Evolutionary conservation across 2,888 invertebrate species (phyloP).

Genomic region (Coleophora deauratella): DNA sequence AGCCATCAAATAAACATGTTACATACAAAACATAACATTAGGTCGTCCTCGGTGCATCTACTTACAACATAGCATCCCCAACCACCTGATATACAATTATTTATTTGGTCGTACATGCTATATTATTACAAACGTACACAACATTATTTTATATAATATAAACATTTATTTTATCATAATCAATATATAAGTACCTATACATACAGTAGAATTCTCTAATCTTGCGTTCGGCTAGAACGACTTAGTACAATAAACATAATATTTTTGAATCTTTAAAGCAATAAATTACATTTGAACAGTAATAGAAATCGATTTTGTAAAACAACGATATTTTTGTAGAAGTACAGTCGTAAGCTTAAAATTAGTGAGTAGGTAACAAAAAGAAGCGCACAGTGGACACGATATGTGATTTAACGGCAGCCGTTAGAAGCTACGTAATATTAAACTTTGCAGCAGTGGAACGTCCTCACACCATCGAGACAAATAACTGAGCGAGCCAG

Average conservation of each 20-base stretch:
- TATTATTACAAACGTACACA: conserved; percentile 49
- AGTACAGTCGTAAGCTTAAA: conserved; percentile 37
- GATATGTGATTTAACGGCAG: conserved; percentile 27
- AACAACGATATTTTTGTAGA: conserved; percentile 22
- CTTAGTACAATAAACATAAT: conserved; percentile 44
- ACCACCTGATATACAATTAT: conserved; percentile 29
- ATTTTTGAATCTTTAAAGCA: conserved; percentile 14
- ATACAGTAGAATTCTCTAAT: conserved; percentile 37
- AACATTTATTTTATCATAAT: conserved; percentile 41
- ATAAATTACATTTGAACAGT: conserved; percentile 19
- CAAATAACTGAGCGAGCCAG: too few species aligned
- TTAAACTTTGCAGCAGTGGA: not conserved
- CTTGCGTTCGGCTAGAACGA: conserved; percentile 39
- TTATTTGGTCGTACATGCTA: conserved; percentile 55
- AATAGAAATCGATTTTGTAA: conserved; percentile 14
- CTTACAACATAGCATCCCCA: conserved; percentile 27
- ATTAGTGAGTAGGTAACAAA: conserved; percentile 20
- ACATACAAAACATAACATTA: conserved; percentile 20
- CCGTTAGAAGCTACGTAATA: conserved; percentile 14
- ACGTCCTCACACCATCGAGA: too few species aligned
- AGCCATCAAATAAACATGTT: conserved; percentile 30
- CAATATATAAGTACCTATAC: conserved; percentile 38
- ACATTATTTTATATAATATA: conserved; percentile 36
- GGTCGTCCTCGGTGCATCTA: conserved; percentile 41
- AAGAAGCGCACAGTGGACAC: conserved; percentile 20